A percentile compares a stretch with the other conserved stretches of the same genome.
These are phyloP conservation scores for Yoshiicerus persimilis DNA, from an alignment of 1,140 invertebrate genomes.

Conservation along the genomic window DNA sequence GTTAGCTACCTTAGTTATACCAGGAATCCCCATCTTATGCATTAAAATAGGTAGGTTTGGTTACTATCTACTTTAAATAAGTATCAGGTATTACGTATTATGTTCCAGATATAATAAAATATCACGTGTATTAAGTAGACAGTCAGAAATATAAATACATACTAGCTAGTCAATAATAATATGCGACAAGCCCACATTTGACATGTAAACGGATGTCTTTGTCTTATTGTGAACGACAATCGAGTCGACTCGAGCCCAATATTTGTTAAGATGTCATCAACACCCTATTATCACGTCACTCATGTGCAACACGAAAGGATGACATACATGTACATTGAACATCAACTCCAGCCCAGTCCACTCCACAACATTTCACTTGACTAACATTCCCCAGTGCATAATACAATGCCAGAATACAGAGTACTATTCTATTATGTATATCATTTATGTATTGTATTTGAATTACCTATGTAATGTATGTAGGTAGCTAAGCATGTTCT, in stretches of 20 bases:
- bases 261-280: slow-evolving; percentile 49
- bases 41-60: too few relatives aligned
- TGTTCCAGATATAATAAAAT: neutral
- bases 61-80: too few relatives aligned
- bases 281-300: slow-evolving; percentile 49
- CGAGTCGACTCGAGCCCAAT: slow-evolving; percentile 37
- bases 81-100: neutral
- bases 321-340: slow-evolving; percentile 9
- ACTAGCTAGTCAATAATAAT: neutral
- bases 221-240: slow-evolving; percentile 38
- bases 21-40: neutral
- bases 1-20: neutral
- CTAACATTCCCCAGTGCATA: neutral
- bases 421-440: neutral
- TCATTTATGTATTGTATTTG: neutral
- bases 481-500: neutral
- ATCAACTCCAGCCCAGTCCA: slow-evolving; percentile 5
- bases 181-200: slow-evolving; percentile 32
- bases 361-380: slow-evolving; percentile 14
- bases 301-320: slow-evolving; percentile 36
- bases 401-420: neutral
- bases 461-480: neutral
- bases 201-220: slow-evolving; percentile 44
- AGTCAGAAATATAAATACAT: neutral
- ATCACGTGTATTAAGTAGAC: neutral